These are phyloP conservation scores for Amia ocellicauda DNA, from an alignment of 2,113 vertebrate species.

Conservation along the genomic window DNA sequence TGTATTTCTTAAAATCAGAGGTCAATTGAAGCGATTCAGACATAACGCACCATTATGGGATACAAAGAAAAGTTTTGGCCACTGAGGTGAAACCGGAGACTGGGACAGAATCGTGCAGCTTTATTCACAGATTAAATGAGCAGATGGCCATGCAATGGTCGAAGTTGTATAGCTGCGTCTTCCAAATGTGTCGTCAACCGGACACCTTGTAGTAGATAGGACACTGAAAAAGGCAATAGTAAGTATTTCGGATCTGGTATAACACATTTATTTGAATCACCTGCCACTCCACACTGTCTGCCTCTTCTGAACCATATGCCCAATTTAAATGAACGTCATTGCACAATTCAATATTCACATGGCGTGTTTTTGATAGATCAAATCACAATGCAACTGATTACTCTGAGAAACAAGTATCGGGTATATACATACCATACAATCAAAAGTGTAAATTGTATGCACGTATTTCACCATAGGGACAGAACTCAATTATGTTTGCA, in stretches of 20 bases:
- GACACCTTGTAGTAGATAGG: constrained; percentile 7
- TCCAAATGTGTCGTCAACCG: constrained; percentile 4
- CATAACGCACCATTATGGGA: constrained; percentile 4
- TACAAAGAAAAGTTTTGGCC: constrained; percentile 19
- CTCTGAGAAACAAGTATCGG: too few species aligned
- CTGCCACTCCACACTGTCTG: too few species aligned
- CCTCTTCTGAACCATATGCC: too few species aligned
- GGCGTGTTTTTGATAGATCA: too few species aligned
- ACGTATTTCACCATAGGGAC: too few species aligned
- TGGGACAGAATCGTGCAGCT: neutral
- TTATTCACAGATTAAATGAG: neutral
- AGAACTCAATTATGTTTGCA: too few species aligned
- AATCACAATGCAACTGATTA: too few species aligned
- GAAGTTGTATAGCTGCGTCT: neutral
- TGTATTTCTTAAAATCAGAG: neutral
- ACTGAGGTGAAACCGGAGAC: constrained; percentile 3
- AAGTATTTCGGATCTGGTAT: constrained; percentile 9
- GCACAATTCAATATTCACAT: too few species aligned
- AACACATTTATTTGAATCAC: neutral
- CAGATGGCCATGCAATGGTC: constrained; percentile 16
- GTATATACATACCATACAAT: too few species aligned
- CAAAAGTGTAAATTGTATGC: too few species aligned
- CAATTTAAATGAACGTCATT: too few species aligned
- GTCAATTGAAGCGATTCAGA: neutral
- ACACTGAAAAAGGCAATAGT: constrained; percentile 7